Evolutionary conservation across 1,140 invertebrate genomes (phyloP).

Genomic region (Pissodes strobi): DNA sequence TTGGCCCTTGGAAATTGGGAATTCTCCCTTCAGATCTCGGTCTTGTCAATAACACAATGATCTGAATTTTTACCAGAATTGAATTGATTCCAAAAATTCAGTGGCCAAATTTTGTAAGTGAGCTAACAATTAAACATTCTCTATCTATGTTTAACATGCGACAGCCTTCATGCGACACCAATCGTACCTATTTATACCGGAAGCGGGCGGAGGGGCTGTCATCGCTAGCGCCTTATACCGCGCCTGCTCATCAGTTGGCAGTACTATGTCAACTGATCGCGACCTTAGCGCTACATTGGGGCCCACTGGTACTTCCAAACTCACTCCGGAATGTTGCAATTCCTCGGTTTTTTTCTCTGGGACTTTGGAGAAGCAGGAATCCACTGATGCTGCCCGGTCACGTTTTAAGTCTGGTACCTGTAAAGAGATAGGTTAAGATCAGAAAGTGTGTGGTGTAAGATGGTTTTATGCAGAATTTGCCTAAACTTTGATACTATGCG

Average conservation of each 20-base stretch:
- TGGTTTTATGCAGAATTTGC: too few relatives aligned
- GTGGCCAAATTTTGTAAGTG: too few relatives aligned
- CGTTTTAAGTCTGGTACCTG: constrained; percentile 80
- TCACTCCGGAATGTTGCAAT: constrained; percentile 62
- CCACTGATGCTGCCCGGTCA: constrained; percentile 82
- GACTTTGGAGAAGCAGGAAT: constrained; percentile 77
- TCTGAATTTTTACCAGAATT: too few relatives aligned
- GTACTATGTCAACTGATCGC: constrained; percentile 85
- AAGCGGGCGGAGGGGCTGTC: constrained; percentile 49
- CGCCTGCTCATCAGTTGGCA: constrained; percentile 84
- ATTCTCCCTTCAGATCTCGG: too few relatives aligned
- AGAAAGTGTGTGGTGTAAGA: too few relatives aligned
- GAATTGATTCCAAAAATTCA: too few relatives aligned
- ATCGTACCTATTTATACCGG: constrained; percentile 39
- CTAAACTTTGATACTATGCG: too few relatives aligned
- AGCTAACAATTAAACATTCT: too few relatives aligned
- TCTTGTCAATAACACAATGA: too few relatives aligned
- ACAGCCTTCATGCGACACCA: constrained; percentile 34
- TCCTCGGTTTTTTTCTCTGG: constrained; percentile 69
- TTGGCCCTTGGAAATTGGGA: too few relatives aligned
- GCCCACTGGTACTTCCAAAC: constrained; percentile 66
- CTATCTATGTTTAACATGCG: too few relatives aligned
- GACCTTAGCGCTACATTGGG: constrained; percentile 75
- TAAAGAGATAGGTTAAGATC: too few relatives aligned
- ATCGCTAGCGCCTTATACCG: constrained; percentile 78